Evolutionary conservation across 2,113 vertebrate species (phyloP).

Genomic region (Benitochromis conjunctus): DNA sequence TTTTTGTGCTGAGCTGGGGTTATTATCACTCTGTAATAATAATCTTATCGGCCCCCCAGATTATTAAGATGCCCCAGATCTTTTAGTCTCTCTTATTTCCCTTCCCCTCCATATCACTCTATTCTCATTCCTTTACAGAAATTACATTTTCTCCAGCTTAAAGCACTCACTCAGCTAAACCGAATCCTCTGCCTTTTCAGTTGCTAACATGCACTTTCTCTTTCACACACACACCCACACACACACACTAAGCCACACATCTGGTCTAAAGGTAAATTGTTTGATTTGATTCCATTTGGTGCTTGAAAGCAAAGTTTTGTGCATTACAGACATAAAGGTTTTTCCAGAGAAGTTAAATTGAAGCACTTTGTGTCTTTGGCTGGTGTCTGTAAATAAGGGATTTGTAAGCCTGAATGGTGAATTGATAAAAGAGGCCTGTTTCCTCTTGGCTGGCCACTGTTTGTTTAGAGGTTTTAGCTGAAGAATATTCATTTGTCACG

Average conservation of each 20-base stretch:
- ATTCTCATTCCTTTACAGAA: not conserved
- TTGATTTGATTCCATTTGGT: constrained; percentile 10
- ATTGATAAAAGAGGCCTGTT: constrained; percentile 12
- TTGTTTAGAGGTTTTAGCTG: constrained; percentile 42
- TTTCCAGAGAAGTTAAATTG: not conserved
- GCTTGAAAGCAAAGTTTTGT: not conserved
- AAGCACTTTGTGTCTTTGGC: not conserved
- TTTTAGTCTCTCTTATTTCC: not conserved
- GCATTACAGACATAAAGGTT: not conserved
- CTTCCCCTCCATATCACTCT: not conserved
- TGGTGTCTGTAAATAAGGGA: not conserved
- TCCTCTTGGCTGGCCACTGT: constrained; percentile 39
- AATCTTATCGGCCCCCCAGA: not conserved
- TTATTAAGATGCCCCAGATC: not conserved
- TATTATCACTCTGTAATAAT: not conserved
- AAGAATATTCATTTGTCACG: constrained; percentile 62
- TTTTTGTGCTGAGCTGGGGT: not conserved
- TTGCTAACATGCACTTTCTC: not conserved
- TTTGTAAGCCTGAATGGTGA: constrained; percentile 10
- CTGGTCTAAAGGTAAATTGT: not conserved
- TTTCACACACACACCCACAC: not conserved
- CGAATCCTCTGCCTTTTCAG: not conserved
- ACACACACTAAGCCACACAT: not conserved
- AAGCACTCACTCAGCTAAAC: constrained; percentile 10
- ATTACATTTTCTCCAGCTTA: constrained; percentile 13